A percentile compares a stretch with the other conserved stretches of the same genome.
These are phyloP conservation scores for Drosophila punjabiensis DNA, from an alignment of 1,140 invertebrate genomes.

Conservation along the genomic window DNA sequence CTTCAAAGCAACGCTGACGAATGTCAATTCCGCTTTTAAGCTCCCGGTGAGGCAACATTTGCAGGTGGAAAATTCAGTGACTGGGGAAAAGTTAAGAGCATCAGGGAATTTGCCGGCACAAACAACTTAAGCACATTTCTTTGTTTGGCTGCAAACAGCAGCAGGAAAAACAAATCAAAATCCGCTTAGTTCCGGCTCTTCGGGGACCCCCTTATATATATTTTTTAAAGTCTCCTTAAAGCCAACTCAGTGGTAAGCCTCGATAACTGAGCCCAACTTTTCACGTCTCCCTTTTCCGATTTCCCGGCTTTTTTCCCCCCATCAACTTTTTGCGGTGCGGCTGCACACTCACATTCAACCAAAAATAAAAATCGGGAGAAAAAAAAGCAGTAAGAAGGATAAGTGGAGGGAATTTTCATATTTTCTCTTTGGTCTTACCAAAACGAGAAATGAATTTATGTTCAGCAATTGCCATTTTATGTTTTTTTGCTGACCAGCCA, in stretches of 20 bases:
- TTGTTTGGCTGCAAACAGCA: constrained; percentile 28
- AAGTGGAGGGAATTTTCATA: constrained; percentile 51
- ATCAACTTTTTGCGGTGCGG: constrained; percentile 28
- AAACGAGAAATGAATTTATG: constrained; percentile 31
- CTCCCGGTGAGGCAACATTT: neutral
- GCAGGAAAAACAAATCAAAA: constrained; percentile 70
- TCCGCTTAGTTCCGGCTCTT: constrained; percentile 58
- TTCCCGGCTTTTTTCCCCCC: constrained; percentile 10
- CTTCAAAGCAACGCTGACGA: neutral
- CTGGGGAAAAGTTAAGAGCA: constrained; percentile 56
- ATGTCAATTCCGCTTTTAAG: constrained; percentile 43
- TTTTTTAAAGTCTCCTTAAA: constrained; percentile 60
- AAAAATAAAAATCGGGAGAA: constrained; percentile 8
- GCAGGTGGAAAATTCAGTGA: constrained; percentile 9
- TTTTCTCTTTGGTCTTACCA: constrained; percentile 30
- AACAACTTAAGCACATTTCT: constrained; percentile 63
- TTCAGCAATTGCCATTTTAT: constrained; percentile 29
- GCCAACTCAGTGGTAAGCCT: constrained; percentile 36
- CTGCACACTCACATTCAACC: neutral
- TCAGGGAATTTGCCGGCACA: constrained; percentile 59
- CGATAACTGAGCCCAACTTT: constrained; percentile 51
- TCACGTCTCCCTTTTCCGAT: constrained; percentile 9
- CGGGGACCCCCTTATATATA: constrained; percentile 2
- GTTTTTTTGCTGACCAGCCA: constrained; percentile 14
- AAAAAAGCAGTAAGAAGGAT: constrained; percentile 24